Percentiles rank a stretch among this genome's conserved stretches.
These are phyloP conservation scores for Stenodera caucasica DNA, from an alignment of 2,888 invertebrate species.

Conservation along the genomic window DNA sequence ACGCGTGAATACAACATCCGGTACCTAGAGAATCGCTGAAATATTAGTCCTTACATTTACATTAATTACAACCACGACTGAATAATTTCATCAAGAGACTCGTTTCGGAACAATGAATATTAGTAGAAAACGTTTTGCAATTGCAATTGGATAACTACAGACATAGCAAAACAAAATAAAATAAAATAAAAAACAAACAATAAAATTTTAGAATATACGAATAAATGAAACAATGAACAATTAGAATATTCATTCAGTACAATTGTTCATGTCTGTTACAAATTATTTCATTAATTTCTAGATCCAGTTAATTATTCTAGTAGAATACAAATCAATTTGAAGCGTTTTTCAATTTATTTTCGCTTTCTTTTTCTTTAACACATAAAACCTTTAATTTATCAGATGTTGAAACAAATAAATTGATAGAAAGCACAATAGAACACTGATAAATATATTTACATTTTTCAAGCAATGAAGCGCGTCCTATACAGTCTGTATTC, in stretches of 20 bases:
- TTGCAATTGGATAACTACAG: background rate
- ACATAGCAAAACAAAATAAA: background rate
- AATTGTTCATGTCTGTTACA: conserved; percentile 1
- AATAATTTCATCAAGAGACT: conserved; percentile 29
- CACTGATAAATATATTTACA: conserved; percentile 37
- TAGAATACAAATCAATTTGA: background rate
- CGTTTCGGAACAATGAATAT: conserved; percentile 24
- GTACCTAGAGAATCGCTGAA: conserved; percentile 31
- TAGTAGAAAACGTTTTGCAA: conserved; percentile 9
- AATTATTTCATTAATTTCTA: background rate
- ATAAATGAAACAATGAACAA: background rate
- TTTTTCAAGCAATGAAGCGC: conserved; percentile 30
- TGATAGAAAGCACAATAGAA: conserved; percentile 31
- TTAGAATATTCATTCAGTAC: background rate
- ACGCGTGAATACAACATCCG: conserved; percentile 38
- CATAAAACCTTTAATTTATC: conserved; percentile 13
- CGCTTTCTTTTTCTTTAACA: background rate
- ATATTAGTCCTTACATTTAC: conserved; percentile 41
- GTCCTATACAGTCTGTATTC: conserved; percentile 19
- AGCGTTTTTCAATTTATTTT: background rate
- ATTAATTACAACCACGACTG: conserved; percentile 39
- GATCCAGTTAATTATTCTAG: background rate
- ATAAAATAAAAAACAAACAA: background rate
- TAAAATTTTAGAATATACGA: too few species aligned
- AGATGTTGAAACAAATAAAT: conserved; percentile 27